Percentiles rank a stretch among this genome's conserved stretches.
phyloP scores from a whole-genome alignment of 2,888 invertebrate species.

The Lutraria lutraria region DNA sequence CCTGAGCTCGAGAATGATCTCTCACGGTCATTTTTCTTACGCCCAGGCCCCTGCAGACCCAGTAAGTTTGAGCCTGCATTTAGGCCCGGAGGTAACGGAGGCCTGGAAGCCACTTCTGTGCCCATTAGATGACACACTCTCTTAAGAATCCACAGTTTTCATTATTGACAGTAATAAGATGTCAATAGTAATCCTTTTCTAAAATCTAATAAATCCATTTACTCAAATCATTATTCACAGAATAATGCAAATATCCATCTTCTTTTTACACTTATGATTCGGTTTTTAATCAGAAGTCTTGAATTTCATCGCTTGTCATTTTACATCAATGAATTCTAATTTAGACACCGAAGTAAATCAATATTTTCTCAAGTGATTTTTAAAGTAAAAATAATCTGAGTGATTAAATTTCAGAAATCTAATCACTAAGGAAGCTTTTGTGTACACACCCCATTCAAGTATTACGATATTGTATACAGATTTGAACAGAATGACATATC shows the following conservation, averaged over 20 bases:
- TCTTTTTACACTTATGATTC: background rate
- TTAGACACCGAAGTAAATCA: background rate
- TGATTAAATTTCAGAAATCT: constrained; percentile 14
- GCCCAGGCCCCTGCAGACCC: constrained; percentile 57
- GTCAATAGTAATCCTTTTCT: background rate
- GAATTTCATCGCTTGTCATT: constrained; percentile 1
- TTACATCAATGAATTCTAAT: constrained; percentile 22
- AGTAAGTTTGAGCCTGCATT: constrained; percentile 58
- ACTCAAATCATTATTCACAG: constrained; percentile 7
- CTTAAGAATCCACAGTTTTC: constrained; percentile 17
- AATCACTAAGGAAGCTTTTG: constrained; percentile 14
- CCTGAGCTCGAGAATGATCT: constrained; percentile 49
- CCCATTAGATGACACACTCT: constrained; percentile 56
- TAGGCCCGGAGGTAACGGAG: constrained; percentile 64
- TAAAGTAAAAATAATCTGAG: constrained; percentile 11
- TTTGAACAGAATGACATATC: constrained; percentile 27
- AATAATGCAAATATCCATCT: background rate
- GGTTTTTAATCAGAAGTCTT: background rate
- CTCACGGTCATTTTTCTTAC: constrained; percentile 42
- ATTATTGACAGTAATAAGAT: background rate
- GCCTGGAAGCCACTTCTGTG: constrained; percentile 69
- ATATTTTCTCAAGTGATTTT: constrained; percentile 17
- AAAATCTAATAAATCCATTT: constrained; percentile 17
- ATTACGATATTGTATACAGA: constrained; percentile 20
- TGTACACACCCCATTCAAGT: background rate